Evolutionary conservation across 1,140 invertebrate species (phyloP).

Genomic region (Cydia pomonella): DNA sequence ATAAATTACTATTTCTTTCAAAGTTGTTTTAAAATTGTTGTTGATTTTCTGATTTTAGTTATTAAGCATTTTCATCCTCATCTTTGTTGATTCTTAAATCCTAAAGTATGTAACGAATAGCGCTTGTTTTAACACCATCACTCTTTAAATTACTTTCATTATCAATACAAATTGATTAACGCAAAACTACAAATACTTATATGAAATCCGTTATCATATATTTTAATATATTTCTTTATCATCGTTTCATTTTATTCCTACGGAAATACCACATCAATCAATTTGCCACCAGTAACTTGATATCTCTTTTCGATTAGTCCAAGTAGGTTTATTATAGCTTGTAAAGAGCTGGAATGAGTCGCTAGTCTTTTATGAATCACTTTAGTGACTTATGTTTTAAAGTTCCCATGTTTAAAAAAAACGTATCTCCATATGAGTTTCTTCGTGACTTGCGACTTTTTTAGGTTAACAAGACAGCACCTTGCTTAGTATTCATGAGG

Average conservation of each 20-base stretch:
- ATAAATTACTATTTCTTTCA: no score
- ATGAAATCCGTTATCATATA: no score
- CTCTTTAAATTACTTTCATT: no score
- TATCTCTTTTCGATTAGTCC: slow-evolving; percentile 5
- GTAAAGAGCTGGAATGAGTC: slow-evolving; percentile 9
- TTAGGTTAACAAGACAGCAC: slow-evolving; percentile 9
- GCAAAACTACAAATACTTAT: no score
- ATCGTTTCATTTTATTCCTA: background rate
- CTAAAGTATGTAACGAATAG: no score
- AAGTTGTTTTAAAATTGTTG: no score
- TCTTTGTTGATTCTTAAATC: no score
- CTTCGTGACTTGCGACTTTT: background rate
- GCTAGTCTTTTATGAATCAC: slow-evolving; percentile 20
- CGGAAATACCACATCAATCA: slow-evolving; percentile 14
- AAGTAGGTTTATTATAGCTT: slow-evolving; percentile 11
- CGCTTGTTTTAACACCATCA: no score
- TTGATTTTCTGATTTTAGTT: no score
- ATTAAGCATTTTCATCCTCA: no score
- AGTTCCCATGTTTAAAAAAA: background rate
- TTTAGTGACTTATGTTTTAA: slow-evolving; percentile 26
- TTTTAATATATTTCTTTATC: no score
- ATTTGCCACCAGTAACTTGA: slow-evolving; percentile 2
- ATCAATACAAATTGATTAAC: no score
- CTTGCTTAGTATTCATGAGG: slow-evolving; percentile 62
- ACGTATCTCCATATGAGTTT: background rate